Base-by-base conservation (phyloP, 2,113 vertebrate species). In the Menidia beryllina region DNA sequence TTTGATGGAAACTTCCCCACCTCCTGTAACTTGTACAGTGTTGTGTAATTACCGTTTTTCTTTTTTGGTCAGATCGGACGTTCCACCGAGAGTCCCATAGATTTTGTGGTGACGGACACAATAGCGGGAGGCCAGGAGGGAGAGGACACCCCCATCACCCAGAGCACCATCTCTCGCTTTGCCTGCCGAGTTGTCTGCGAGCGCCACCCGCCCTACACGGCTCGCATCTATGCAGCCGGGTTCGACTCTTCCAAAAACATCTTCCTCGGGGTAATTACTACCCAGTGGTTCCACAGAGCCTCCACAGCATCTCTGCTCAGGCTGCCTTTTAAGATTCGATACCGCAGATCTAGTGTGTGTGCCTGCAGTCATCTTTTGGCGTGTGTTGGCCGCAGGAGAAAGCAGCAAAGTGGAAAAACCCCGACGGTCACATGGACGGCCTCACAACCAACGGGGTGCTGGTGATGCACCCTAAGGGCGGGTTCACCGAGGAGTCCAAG, bases 161-260 rank as follows among this genome's bases (percentile, higher is more conserved):
- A 99, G 80, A 99, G 98, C 92, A 99, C 98, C 85, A 99, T 99
- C 74, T 99, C 98, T 54, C 94, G 98, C 39, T 99, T 99, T 30
- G 98, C 98, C 1, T 99, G 98, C 89, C 92, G 98, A 54, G 96
- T 99, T 8, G 96, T 99, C 77, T 99, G 98, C 14, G 96, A 99
- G 82, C 93, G 98, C 12, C 95, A 69, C 39, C 94, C 95, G 0
- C 98, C 98, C 0, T 98, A 92, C 79, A 98, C 96, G 0, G 98
- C 96, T 19, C 94, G 97, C 74, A 99, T 99, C 89, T 99, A 96
- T 11, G 98, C 98, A 45, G 98, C 98, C 7, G 98, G 98, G 24
- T 99, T 99, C 12, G 98, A 99, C 91, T 96, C 97, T 0, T 99
- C 98, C 67, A 99, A 97, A 93, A 99, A 99, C 86, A 99, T 99